Evolutionary conservation across 1,140 invertebrate species (phyloP).

Genomic region (Bactericera cockerelli): DNA sequence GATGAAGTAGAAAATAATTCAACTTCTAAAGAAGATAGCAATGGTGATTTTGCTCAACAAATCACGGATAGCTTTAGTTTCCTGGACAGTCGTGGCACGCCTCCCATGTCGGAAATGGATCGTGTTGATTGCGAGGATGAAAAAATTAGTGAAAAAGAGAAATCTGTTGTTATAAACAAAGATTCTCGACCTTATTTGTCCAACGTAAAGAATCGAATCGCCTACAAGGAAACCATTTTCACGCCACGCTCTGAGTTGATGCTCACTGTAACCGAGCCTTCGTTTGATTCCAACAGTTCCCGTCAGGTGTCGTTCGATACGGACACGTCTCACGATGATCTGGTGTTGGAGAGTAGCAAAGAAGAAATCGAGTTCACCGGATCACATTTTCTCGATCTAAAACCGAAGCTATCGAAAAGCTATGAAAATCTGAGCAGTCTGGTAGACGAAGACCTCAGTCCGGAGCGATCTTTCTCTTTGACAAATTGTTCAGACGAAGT

Average conservation of each 20-base stretch:
- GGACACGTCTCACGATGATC: neutral
- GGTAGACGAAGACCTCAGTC: neutral
- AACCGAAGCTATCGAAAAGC: neutral
- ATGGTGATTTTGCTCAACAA: neutral
- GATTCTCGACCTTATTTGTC: slow-evolving; percentile 1
- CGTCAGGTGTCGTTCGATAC: neutral
- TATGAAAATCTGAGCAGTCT: slow-evolving; percentile 2
- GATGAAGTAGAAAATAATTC: neutral
- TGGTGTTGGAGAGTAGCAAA: neutral
- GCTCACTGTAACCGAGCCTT: slow-evolving; percentile 13
- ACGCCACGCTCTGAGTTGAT: neutral
- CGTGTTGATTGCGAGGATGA: neutral
- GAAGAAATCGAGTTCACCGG: neutral
- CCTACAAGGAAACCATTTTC: slow-evolving; percentile 15
- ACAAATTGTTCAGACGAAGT: no score
- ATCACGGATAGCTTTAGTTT: neutral
- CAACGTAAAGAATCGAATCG: slow-evolving; percentile 1
- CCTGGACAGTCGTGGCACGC: slow-evolving; percentile 13
- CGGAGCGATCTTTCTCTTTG: neutral
- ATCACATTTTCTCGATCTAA: slow-evolving; percentile 4
- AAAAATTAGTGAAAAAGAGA: neutral
- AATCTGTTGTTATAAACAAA: neutral
- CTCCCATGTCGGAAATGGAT: slow-evolving; percentile 19
- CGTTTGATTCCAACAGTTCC: slow-evolving; percentile 12
- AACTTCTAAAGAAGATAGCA: neutral